These are phyloP conservation scores for Microcebus tavaratra DNA, from an alignment of 2,113 vertebrate genomes.

Conservation along the genomic window DNA sequence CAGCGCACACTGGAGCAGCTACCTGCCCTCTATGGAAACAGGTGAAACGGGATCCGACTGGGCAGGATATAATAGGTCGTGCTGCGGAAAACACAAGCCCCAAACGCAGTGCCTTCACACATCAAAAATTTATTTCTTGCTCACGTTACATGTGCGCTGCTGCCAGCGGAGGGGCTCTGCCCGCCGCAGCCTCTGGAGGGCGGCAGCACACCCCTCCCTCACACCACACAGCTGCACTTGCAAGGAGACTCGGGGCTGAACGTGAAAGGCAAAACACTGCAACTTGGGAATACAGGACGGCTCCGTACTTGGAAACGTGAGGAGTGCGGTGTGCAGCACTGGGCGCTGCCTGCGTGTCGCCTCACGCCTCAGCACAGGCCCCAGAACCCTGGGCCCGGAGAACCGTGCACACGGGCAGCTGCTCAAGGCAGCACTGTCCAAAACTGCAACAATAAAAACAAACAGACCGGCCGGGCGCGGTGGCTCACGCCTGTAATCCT, in stretches of 20 bases:
- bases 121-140: slow-evolving; percentile 50
- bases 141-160: background rate
- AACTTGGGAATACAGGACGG: background rate
- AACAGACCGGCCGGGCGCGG: no score
- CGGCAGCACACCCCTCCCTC: background rate
- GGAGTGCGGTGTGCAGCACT: background rate
- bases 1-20: background rate
- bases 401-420: background rate
- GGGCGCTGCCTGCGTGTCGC: background rate
- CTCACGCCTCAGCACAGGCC: background rate
- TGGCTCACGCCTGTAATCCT: no score
- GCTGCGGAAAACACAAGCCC: slow-evolving; percentile 19
- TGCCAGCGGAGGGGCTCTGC: background rate
- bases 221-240: background rate
- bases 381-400: background rate
- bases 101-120: background rate
- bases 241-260: background rate
- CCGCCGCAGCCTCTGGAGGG: background rate
- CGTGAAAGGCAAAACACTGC: background rate
- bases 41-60: background rate
- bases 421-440: background rate
- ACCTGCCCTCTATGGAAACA: background rate
- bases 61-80: background rate
- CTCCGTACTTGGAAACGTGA: background rate
- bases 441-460: background rate